Conservation (phyloP, 2,888 invertebrate genomes). For the Pristionchus entomophagus region DNA sequence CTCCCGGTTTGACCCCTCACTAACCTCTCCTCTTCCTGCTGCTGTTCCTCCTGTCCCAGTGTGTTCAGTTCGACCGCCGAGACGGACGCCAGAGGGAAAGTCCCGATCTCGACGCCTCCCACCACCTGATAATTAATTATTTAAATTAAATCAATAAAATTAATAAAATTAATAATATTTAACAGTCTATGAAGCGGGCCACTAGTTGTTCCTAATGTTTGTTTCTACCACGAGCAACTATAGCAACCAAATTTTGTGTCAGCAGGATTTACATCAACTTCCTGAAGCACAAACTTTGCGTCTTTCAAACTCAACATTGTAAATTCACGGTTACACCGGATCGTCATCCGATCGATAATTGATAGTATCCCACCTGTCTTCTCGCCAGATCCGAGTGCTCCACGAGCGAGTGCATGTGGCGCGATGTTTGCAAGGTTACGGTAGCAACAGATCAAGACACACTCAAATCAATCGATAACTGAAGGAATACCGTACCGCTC, state of each 20-base stretch:
- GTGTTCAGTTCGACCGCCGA: not conserved
- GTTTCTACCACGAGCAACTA: no score
- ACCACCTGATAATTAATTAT: slow-evolving; percentile 39
- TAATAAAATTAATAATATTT: no score
- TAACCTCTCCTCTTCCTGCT: not conserved
- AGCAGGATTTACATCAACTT: no score
- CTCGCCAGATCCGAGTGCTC: slow-evolving; percentile 43
- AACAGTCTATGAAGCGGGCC: no score
- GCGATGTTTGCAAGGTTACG: slow-evolving; percentile 25
- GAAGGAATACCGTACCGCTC: slow-evolving; percentile 24
- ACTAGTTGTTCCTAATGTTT: no score
- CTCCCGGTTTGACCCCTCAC: not conserved
- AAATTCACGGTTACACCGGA: no score
- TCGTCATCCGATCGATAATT: no score
- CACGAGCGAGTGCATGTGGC: slow-evolving; percentile 46
- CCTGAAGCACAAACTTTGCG: no score
- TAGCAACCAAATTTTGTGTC: no score
- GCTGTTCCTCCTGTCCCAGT: not conserved
- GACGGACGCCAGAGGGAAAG: slow-evolving; percentile 32
- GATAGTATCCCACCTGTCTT: slow-evolving; percentile 23
- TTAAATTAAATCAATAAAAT: not conserved
- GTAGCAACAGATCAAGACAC: not conserved
- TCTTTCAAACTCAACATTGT: no score
- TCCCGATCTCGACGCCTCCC: slow-evolving; percentile 46
- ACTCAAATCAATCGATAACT: not conserved